Conservation (phyloP, 2,888 invertebrate species). For the Odontothrips loti region DNA sequence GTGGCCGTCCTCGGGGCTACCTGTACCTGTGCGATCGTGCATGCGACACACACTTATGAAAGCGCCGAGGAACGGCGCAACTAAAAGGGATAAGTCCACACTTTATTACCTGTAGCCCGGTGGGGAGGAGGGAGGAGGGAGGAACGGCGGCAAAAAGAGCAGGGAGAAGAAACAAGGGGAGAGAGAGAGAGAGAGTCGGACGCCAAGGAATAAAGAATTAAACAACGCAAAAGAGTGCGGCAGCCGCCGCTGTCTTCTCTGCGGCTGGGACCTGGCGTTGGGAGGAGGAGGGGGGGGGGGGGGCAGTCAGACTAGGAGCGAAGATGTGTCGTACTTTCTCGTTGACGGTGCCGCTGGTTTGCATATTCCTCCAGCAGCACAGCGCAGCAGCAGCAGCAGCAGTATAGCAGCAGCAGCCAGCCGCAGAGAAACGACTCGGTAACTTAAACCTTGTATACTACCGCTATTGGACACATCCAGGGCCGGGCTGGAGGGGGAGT, state of each 20-base stretch:
- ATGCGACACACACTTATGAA: too few species aligned
- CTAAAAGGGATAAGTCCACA: neutral
- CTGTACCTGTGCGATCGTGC: too few species aligned
- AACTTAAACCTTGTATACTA: slow-evolving; percentile 25
- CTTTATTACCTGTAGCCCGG: neutral
- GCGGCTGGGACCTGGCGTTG: neutral
- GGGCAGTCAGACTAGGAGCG: neutral
- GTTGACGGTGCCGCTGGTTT: slow-evolving; percentile 16
- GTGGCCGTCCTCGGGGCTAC: too few species aligned
- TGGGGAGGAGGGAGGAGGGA: too few species aligned
- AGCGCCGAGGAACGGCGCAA: too few species aligned
- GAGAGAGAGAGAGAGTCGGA: neutral
- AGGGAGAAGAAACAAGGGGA: too few species aligned
- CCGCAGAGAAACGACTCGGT: slow-evolving; percentile 24
- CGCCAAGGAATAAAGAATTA: slow-evolving; percentile 12
- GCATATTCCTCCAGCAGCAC: slow-evolving; percentile 7
- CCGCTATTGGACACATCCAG: slow-evolving; percentile 14
- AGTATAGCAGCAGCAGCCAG: neutral
- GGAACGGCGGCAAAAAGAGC: too few species aligned
- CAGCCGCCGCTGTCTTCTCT: too few species aligned
- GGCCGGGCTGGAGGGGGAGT: neutral
- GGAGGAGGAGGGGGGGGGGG: neutral
- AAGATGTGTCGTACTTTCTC: slow-evolving; percentile 10
- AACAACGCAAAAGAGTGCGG: neutral
- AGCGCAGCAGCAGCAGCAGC: too few species aligned